A percentile compares a stretch with the other conserved stretches of the same genome.
Conservation (phyloP, 2,113 vertebrate genomes). For the Indicator indicator region DNA sequence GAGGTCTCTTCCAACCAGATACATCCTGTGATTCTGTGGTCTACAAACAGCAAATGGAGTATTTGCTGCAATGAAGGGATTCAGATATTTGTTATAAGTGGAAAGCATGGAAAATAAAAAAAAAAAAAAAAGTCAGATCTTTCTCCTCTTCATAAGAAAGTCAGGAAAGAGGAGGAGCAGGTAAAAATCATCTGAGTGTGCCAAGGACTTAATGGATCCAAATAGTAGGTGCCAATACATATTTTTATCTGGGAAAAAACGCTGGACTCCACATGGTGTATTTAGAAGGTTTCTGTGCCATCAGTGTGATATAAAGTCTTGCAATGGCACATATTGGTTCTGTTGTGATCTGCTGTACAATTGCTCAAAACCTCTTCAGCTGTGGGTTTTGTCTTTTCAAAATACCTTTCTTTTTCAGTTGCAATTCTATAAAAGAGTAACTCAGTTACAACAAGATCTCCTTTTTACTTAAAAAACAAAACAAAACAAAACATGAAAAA, state of each 20-base stretch:
- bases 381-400: background rate
- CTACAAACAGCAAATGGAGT: background rate
- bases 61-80: background rate
- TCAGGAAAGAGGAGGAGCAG: background rate
- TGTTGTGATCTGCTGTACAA: background rate
- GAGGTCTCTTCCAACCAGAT: too few relatives aligned
- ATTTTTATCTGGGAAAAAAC: background rate
- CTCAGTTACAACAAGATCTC: background rate
- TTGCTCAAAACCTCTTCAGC: background rate
- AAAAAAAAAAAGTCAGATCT: background rate
- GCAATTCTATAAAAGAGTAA: background rate
- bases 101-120: background rate
- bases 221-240: background rate
- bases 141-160: background rate
- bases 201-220: background rate
- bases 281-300: background rate
- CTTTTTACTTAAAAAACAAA: background rate
- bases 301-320: background rate
- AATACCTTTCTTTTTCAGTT: background rate
- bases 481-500: background rate
- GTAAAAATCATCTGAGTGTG: background rate
- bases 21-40: too few relatives aligned
- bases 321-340: background rate
- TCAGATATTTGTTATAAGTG: background rate
- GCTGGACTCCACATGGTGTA: background rate